phyloP scores from a whole-genome alignment of 1,140 invertebrate species.

The Nephotettix cincticeps region DNA sequence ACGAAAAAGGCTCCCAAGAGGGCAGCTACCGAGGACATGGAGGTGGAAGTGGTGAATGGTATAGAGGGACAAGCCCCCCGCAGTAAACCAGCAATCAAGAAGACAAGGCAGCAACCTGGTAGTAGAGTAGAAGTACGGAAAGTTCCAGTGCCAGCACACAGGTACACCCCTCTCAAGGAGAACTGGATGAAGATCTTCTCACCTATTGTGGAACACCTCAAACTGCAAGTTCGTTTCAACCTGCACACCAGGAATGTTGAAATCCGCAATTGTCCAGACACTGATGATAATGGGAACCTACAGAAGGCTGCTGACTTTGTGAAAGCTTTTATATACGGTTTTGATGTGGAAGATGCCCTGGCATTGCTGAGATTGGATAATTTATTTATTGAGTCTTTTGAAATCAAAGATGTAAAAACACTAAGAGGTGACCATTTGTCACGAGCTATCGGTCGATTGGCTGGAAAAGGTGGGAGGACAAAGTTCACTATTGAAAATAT shows the following conservation, averaged over 20 bases:
- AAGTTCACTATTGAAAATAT: constrained; percentile 99
- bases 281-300: constrained; percentile 84
- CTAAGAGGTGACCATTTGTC: constrained; percentile 95
- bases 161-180: constrained; percentile 92
- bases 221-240: constrained; percentile 94
- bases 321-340: constrained; percentile 93
- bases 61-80: constrained; percentile 57
- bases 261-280: constrained; percentile 73
- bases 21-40: constrained; percentile 30
- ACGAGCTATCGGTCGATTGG: constrained; percentile 92
- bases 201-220: constrained; percentile 92
- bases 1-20: not conserved
- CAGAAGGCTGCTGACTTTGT: constrained; percentile 99
- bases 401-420: constrained; percentile 96
- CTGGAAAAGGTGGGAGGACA: constrained; percentile 95
- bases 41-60: constrained; percentile 62
- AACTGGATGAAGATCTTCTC: constrained; percentile 98
- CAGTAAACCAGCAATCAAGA: constrained; percentile 53
- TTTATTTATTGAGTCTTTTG: constrained; percentile 96
- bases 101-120: constrained; percentile 53
- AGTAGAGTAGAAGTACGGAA: constrained; percentile 53
- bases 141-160: constrained; percentile 67
- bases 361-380: constrained; percentile 95
- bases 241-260: constrained; percentile 89
- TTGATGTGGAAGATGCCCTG: constrained; percentile 96